Evolutionary conservation across 1,140 invertebrate species (phyloP).

Genomic region (Laodelphax striatellus): DNA sequence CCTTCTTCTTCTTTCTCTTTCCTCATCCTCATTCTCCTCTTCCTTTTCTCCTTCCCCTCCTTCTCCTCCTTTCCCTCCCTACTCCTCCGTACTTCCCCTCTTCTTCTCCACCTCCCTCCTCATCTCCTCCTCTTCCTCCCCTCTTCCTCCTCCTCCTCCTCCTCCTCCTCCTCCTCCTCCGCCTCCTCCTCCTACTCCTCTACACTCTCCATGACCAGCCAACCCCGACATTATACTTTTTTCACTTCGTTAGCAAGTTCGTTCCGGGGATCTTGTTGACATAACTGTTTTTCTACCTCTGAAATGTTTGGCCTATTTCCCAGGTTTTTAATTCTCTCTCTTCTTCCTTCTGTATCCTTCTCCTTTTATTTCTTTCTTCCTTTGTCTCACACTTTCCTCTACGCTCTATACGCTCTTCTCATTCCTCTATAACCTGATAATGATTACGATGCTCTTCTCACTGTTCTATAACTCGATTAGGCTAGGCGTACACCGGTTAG

Average conservation of each 20-base stretch:
- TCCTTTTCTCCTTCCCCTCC: neutral
- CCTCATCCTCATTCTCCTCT: neutral
- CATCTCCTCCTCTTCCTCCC: neutral
- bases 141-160: neutral
- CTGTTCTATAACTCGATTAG: no score
- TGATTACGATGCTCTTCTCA: neutral
- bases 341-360: neutral
- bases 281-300: no score
- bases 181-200: neutral
- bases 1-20: no score
- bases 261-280: no score
- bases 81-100: neutral
- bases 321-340: no score
- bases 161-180: neutral
- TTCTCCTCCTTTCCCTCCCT: neutral
- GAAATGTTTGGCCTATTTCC: no score
- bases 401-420: no score
- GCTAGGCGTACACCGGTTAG: no score
- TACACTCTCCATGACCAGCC: no score
- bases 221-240: no score
- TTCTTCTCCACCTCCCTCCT: neutral
- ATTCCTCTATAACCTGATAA: neutral
- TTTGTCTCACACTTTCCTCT: neutral
- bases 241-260: no score
- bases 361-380: neutral